A percentile compares a stretch with the other conserved stretches of the same genome.
Evolutionary conservation across 2,113 vertebrate species (phyloP).

Genomic region (Pteronura brasiliensis): DNA sequence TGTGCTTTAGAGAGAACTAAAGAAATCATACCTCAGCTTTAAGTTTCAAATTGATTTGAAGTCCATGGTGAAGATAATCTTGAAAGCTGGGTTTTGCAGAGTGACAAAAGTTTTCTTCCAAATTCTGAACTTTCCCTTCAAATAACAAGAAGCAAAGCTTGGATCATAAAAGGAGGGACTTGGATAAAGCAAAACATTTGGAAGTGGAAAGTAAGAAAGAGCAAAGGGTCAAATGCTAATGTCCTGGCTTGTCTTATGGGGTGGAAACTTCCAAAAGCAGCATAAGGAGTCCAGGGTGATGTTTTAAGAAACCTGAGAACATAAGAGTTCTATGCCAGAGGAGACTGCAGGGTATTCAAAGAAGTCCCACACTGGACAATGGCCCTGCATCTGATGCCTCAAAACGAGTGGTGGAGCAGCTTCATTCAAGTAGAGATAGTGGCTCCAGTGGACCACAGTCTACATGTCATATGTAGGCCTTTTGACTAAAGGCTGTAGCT

Average conservation of each 20-base stretch:
- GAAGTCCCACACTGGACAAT: background rate
- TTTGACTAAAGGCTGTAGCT: background rate
- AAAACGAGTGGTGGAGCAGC: background rate
- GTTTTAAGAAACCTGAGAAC: background rate
- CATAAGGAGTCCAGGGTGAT: background rate
- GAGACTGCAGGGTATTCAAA: background rate
- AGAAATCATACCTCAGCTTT: background rate
- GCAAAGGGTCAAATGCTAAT: background rate
- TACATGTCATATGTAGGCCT: background rate
- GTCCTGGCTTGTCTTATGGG: background rate
- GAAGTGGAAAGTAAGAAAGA: background rate
- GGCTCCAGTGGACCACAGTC: background rate
- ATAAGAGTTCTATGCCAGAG: background rate
- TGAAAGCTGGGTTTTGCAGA: background rate
- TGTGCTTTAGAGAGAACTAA: background rate
- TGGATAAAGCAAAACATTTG: background rate
- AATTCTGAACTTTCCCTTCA: background rate
- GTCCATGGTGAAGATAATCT: background rate
- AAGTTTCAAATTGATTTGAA: slow-evolving; percentile 13
- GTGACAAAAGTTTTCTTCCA: background rate
- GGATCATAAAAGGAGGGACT: background rate
- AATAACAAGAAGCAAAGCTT: background rate
- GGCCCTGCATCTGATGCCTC: background rate
- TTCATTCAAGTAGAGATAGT: background rate
- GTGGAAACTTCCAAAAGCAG: background rate